phyloP scores from a whole-genome alignment of 2,113 vertebrate species.

The Albula glossodonta region DNA sequence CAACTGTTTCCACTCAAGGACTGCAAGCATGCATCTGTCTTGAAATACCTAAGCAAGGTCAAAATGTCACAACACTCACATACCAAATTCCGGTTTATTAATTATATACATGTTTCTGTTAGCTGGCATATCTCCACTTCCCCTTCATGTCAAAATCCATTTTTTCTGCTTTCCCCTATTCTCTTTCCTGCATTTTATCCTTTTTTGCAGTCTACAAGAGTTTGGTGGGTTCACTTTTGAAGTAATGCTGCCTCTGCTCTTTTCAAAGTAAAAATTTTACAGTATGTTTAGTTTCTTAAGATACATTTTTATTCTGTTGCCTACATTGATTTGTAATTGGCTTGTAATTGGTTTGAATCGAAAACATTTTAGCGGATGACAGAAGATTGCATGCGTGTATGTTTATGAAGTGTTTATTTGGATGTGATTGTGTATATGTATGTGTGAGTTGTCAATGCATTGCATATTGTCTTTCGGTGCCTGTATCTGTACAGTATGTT shows the following conservation, averaged over 20 bases:
- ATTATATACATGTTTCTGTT: background rate
- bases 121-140: conserved; percentile 41
- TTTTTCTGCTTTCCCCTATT: conserved; percentile 60
- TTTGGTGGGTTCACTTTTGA: conserved; percentile 52
- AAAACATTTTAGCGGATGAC: conserved; percentile 43
- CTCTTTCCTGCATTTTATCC: conserved; percentile 56
- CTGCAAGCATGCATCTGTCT: background rate
- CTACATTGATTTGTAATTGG: conserved; percentile 65
- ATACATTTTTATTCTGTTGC: conserved; percentile 43
- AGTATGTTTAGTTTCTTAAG: conserved; percentile 47
- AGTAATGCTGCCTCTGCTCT: conserved; percentile 57
- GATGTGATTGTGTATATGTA: conserved; percentile 68
- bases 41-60: background rate
- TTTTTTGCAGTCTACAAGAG: conserved; percentile 49
- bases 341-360: conserved; percentile 62
- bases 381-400: conserved; percentile 68
- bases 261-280: conserved; percentile 42
- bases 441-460: conserved; percentile 65
- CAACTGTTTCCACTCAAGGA: background rate
- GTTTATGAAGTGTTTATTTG: conserved; percentile 58
- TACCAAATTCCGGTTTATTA: background rate
- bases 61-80: background rate
- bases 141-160: conserved; percentile 60
- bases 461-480: conserved; percentile 65
- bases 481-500: conserved; percentile 48